Evolutionary conservation across 1,140 invertebrate species (phyloP).

Genomic region (Calliopsis andreniformis): DNA sequence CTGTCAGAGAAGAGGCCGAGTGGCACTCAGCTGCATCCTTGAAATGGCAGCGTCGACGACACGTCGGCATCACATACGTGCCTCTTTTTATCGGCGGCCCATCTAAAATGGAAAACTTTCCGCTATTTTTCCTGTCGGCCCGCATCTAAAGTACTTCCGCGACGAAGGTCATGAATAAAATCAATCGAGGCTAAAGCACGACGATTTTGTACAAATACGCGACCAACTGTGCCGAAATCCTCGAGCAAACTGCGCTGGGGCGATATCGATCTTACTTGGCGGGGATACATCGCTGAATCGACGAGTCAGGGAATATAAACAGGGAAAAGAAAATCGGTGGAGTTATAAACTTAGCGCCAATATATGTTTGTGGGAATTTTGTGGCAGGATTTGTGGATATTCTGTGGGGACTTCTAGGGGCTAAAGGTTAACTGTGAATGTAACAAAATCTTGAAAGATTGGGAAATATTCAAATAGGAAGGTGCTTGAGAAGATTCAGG

Average conservation of each 20-base stretch:
- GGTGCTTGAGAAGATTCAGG: too few relatives aligned
- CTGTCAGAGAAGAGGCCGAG: not conserved
- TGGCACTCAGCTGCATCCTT: not conserved
- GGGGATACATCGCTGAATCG: not conserved
- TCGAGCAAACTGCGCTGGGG: not conserved
- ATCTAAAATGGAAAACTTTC: constrained; percentile 20
- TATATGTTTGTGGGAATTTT: too few relatives aligned
- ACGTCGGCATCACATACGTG: constrained; percentile 4
- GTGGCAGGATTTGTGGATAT: too few relatives aligned
- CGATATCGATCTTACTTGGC: not conserved
- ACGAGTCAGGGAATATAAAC: not conserved
- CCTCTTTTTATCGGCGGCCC: constrained; percentile 13
- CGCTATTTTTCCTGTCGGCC: not conserved
- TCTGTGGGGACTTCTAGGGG: too few relatives aligned
- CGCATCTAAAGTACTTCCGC: constrained; percentile 36
- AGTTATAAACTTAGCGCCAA: too few relatives aligned
- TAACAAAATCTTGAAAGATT: too few relatives aligned
- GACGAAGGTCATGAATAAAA: constrained; percentile 42
- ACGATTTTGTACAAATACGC: constrained; percentile 22
- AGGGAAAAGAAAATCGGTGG: too few relatives aligned
- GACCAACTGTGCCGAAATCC: constrained; percentile 1
- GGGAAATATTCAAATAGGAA: too few relatives aligned
- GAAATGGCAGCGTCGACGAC: not conserved
- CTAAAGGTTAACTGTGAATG: too few relatives aligned
- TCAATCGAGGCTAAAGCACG: constrained; percentile 11